Evolutionary conservation across 2,113 vertebrate genomes (phyloP), one percentile per base, ranked within the genome.

Genomic region (Colius striatus): DNA sequence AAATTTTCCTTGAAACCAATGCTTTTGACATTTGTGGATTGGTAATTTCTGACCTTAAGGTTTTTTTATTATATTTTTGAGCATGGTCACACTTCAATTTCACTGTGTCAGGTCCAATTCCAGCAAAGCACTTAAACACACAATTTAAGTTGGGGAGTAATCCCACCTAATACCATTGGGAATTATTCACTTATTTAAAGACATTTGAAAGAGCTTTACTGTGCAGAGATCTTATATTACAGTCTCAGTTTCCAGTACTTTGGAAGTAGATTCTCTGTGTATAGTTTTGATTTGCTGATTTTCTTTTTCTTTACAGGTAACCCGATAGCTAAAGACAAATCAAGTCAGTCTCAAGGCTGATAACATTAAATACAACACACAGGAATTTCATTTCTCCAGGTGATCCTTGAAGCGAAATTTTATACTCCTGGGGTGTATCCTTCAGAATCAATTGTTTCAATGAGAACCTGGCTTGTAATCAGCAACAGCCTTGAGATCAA

Each of bases 241-340:
- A 34, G 62, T 43, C 80, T 94, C 88, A 36, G 55, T 65, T 97
- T 95, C 78, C 84, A 45, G 51, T 75, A 55, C 48, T 94, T 95
- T 1, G 1, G 34, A 89, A 82, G n/a, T 27, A 72, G 62, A 62
- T 80, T 63, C 16, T 63, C 8, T 84, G 55, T 79, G 55, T 51
- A 41, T 68, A 96, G 89, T 94, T 81, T 93, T 97, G 86, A 97
- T 95, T 79, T 72, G 95, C 55, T 96, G 72, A 90, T 97, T 96
- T 97, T 96, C 85, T 97, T 91, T 97, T 97, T 95, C 79, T 83
- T 97, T 97, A 30, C 97, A 99, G 99, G 98, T 98, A 96, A 98
- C 98, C 71, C 96, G 94, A 92, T 97, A 97, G 94, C 94, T 92
- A 95, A 98, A 97, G 96, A 95, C 86, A 97, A 96, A 94, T 96